These are phyloP conservation scores for Larimichthys polyactis DNA, from an alignment of 2,113 vertebrate genomes.

Conservation along the genomic window DNA sequence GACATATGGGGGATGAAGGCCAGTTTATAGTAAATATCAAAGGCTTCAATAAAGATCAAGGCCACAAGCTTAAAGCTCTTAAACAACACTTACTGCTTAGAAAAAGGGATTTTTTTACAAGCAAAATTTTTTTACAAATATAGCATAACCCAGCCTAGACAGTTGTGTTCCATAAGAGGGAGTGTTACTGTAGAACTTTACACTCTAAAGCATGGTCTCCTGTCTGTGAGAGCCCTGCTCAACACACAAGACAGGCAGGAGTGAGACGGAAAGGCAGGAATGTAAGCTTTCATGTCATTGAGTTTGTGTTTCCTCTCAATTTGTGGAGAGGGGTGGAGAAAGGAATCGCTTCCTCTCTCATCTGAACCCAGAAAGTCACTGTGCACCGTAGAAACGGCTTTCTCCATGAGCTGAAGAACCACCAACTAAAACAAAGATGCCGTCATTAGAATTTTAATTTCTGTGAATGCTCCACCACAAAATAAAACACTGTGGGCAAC, in stretches of 20 bases:
- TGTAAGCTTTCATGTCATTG: conserved; percentile 66
- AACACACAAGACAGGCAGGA: conserved; percentile 34
- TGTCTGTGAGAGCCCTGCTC: conserved; percentile 32
- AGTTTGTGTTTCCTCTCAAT: conserved; percentile 50
- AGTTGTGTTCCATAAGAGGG: not conserved
- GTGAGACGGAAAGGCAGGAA: conserved; percentile 52
- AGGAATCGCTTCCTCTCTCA: conserved; percentile 51
- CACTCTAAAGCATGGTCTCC: not conserved
- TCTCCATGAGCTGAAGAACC: conserved; percentile 49
- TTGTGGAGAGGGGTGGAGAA: conserved; percentile 36
- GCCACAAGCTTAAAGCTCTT: conserved; percentile 40
- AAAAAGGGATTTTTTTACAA: conserved; percentile 1
- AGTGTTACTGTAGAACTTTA: not conserved
- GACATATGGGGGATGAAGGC: not conserved
- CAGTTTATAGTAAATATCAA: conserved; percentile 40
- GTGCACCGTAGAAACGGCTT: conserved; percentile 34
- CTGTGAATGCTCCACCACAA: conserved; percentile 28
- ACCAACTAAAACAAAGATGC: conserved; percentile 42
- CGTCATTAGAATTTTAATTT: conserved; percentile 62
- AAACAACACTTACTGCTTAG: conserved; percentile 11
- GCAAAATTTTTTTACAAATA: conserved; percentile 3
- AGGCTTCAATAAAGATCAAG: conserved; percentile 50
- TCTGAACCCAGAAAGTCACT: conserved; percentile 50
- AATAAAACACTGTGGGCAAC: not conserved
- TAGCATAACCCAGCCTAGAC: conserved; percentile 2